Evolutionary conservation across 92 coral and sea anemone species (phyloP).

Genomic region (Epizoanthus ramosus): DNA sequence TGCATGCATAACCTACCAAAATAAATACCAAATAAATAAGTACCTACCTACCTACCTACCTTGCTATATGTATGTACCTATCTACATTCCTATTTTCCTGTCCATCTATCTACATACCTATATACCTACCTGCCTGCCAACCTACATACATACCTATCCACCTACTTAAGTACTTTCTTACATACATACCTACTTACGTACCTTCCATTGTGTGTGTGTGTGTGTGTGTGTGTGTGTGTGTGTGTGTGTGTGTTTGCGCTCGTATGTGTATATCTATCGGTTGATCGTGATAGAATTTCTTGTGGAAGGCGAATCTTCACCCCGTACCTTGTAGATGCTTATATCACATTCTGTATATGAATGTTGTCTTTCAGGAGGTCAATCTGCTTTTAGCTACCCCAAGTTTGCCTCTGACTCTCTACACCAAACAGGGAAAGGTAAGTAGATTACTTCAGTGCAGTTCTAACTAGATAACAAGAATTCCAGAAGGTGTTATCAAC

Average conservation of each 20-base stretch:
- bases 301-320: too few relatives aligned
- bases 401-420: slow-evolving; percentile 89
- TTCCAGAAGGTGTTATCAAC: too few relatives aligned
- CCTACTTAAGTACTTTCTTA: not conserved
- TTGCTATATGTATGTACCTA: too few relatives aligned
- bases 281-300: too few relatives aligned
- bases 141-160: too few relatives aligned
- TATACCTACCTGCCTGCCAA: too few relatives aligned
- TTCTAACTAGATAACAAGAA: too few relatives aligned
- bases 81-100: too few relatives aligned
- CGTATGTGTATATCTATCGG: not conserved
- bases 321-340: not conserved
- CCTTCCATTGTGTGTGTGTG: not conserved
- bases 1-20: too few relatives aligned
- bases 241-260: not conserved
- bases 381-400: slow-evolving; percentile 88
- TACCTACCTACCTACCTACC: too few relatives aligned
- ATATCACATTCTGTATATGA: not conserved
- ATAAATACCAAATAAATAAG: too few relatives aligned
- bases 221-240: not conserved
- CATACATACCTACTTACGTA: not conserved
- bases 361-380: slow-evolving; percentile 68
- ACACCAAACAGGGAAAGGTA: slow-evolving; percentile 84
- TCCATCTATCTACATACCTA: too few relatives aligned
- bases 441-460: not conserved